Percentiles rank a stretch among this genome's conserved stretches.
Conservation (phyloP, 1,140 invertebrate species). For the Oscheius sp. region DNA sequence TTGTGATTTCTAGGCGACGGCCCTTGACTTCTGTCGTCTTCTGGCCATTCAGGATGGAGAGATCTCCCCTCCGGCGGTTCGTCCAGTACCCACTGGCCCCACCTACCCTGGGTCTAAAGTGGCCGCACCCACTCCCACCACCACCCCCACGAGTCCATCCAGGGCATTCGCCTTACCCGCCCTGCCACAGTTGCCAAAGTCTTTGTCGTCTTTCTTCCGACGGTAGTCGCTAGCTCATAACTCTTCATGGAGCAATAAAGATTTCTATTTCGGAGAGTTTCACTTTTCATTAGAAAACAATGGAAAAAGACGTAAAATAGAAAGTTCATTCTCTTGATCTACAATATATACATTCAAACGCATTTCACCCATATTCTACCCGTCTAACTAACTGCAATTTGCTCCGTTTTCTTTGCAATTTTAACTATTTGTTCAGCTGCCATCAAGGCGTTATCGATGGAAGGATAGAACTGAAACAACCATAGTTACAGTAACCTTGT, state of each 20-base stretch:
- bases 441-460: constrained; percentile 12
- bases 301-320: too few species aligned
- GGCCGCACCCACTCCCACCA: background rate
- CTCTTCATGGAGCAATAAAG: background rate
- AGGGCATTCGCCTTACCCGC: background rate
- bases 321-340: too few species aligned
- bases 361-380: background rate
- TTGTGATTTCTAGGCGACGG: too few species aligned
- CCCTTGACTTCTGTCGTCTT: background rate
- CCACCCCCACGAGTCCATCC: constrained; percentile 2
- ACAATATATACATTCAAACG: too few species aligned
- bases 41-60: background rate
- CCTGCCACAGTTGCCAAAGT: background rate
- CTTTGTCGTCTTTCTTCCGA: constrained; percentile 6
- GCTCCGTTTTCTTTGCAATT: background rate
- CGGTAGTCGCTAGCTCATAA: background rate
- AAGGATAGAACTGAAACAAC: constrained; percentile 18
- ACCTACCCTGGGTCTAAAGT: background rate
- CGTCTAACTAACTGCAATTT: background rate
- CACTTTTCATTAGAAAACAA: too few species aligned
- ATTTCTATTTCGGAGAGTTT: background rate
- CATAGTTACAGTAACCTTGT: too few species aligned
- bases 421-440: background rate
- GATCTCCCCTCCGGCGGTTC: background rate
- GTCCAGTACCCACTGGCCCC: background rate